Evolutionary conservation across 92 coral and sea anemone species (phyloP), one percentile per base, ranked within the genome.

Genomic region (Micromussa lordhowensis): DNA sequence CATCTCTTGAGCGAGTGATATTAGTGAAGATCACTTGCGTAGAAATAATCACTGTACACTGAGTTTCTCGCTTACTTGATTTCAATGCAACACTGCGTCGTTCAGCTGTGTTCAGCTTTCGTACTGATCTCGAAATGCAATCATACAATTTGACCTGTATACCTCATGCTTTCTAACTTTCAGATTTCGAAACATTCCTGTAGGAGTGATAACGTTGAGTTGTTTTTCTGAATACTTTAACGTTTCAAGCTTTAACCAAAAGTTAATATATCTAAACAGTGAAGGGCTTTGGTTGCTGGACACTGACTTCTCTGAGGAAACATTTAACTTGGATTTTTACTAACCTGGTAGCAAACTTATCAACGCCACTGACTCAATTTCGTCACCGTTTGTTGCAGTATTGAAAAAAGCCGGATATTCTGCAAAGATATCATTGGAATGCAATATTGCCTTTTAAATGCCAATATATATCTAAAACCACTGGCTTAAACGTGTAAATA

Each of bases 381-480:
- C 59, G 59, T 26, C 75, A 36, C 58, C 26, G 18, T 63, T 40
- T 5, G 1, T n/a, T 2, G 51, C 49, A 38, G 68, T 24, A 61
- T 24, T 24, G 29, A 61, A 61, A 61, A 3, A 6, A 24, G 29
- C 68, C 29, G 14, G 71, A 66, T 55, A 79, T 19, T 55, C 17
- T 68, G 18, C 5, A 15, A 38, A 1, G 35, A 31, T 2, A 53
- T 44, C 5, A 15, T 58, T 69, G 28, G 66, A 71, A 48, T 69
- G 29, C 19, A 68, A 83, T 69, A 69, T 69, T 48, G 75, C 10
- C 31, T 21, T 48, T 38, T 7, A 49, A 32, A 54, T 18, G 53
- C 54, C 78, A 83, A 83, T 83, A 83, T 83, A 32, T 44, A 11
- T 24, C 29, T 82, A 19, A 82, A 69, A 30, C 38, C 26, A 49